Evolutionary conservation across 2,888 invertebrate species (phyloP).

Genomic region (Aspidiotus rigidus): DNA sequence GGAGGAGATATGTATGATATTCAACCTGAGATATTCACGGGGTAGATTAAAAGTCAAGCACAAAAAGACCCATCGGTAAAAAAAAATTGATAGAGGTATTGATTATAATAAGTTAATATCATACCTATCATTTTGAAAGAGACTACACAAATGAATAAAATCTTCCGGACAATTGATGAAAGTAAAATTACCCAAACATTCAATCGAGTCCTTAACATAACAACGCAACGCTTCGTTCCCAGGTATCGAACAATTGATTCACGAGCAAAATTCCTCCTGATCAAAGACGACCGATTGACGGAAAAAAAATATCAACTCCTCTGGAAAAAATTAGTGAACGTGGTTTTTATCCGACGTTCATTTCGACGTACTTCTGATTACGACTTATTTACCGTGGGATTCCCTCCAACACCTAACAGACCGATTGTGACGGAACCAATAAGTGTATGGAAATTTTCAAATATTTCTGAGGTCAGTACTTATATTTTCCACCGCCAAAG

Average conservation of each 20-base stretch:
- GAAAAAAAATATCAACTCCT: conserved; percentile 56
- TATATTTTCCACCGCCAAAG: no score
- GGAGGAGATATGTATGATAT: no score
- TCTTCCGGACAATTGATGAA: no score
- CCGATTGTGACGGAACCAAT: conserved; percentile 54
- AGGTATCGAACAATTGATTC: conserved; percentile 63
- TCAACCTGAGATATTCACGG: no score
- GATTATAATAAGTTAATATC: no score
- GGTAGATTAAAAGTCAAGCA: no score
- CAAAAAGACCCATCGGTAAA: no score
- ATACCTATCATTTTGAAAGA: no score
- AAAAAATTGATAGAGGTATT: no score
- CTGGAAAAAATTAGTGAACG: conserved; percentile 68
- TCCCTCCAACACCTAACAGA: conserved; percentile 53
- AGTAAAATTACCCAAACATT: no score
- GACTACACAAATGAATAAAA: no score
- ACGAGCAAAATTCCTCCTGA: conserved; percentile 58
- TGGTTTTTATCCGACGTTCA: conserved; percentile 56
- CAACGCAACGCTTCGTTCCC: conserved; percentile 34
- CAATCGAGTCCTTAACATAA: neutral
- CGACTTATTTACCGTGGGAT: conserved; percentile 63
- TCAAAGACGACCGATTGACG: conserved; percentile 61
- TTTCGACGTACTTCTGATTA: conserved; percentile 48
- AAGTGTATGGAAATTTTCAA: conserved; percentile 51
- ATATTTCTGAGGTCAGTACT: no score